phyloP scores from a whole-genome alignment of 2,888 invertebrate species.

The Cephus runcator region DNA sequence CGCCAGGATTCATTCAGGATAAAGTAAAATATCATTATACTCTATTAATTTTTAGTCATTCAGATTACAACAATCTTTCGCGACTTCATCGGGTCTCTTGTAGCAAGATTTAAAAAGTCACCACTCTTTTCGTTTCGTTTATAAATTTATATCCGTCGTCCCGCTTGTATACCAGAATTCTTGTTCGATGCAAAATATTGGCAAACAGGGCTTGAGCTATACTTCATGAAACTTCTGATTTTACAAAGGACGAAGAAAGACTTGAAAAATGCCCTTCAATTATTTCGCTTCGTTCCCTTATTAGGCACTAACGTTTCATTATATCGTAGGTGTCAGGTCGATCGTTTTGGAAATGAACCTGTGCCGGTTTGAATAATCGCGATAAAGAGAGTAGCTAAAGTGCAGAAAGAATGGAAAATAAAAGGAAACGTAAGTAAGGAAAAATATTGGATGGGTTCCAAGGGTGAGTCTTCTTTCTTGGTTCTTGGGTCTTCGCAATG shows the following conservation, averaged over 20 bases:
- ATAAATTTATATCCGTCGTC: too few species aligned
- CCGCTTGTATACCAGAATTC: too few species aligned
- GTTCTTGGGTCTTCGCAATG: constrained; percentile 2
- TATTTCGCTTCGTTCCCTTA: not conserved
- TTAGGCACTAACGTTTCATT: not conserved
- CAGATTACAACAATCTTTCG: not conserved
- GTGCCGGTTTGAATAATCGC: not conserved
- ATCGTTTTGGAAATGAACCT: not conserved
- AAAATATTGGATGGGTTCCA: not conserved
- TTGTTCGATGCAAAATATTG: not conserved
- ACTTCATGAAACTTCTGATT: not conserved
- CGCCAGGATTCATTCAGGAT: not conserved
- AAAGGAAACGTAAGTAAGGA: not conserved
- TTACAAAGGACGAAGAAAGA: not conserved
- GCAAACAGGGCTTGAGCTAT: not conserved
- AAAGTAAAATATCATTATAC: not conserved
- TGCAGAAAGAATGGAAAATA: not conserved
- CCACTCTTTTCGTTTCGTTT: too few species aligned
- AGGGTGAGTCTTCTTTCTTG: not conserved
- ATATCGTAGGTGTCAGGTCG: not conserved
- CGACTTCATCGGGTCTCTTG: not conserved
- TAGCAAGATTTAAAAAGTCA: not conserved
- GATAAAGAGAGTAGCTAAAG: not conserved
- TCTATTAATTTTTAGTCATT: not conserved
- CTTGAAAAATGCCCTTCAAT: not conserved